Percentiles rank a stretch among this genome's conserved stretches.
phyloP scores from a whole-genome alignment of 2,113 vertebrate genomes.

The Oncorhynchus mykiss region DNA sequence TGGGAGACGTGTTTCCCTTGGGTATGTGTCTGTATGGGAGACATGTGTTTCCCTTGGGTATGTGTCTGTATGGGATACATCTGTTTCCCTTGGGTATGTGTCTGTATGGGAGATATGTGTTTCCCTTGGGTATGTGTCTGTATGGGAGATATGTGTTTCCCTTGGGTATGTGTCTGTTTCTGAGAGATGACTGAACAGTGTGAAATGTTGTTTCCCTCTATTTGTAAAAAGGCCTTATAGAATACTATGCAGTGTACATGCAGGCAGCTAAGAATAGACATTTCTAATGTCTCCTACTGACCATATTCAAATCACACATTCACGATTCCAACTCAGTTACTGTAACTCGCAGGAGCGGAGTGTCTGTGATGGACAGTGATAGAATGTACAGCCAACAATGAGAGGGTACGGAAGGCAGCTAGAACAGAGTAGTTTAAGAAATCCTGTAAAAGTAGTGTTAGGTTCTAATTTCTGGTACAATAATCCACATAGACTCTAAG shows the following conservation, averaged over 20 bases:
- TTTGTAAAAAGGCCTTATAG: constrained; percentile 47
- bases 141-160: too few species aligned
- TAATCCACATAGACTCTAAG: too few species aligned
- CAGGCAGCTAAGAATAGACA: constrained; percentile 48
- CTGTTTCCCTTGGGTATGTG: too few species aligned
- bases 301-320: constrained; percentile 45
- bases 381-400: constrained; percentile 29
- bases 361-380: constrained; percentile 48
- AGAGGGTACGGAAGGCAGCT: constrained; percentile 16
- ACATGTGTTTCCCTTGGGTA: too few species aligned
- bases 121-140: too few species aligned
- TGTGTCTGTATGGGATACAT: too few species aligned
- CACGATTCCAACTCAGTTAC: too few species aligned
- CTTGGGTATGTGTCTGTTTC: too few species aligned
- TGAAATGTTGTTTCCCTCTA: constrained; percentile 47
- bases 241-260: constrained; percentile 31
- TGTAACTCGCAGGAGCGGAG: too few species aligned
- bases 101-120: too few species aligned
- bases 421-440: constrained; percentile 38
- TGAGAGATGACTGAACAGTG: not conserved
- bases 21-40: too few species aligned
- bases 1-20: too few species aligned
- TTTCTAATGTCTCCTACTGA: constrained; percentile 38
- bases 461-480: not conserved
- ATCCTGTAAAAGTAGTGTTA: constrained; percentile 33